Evolutionary conservation across 2,888 invertebrate species (phyloP).

Genomic region (Folsomia candida): DNA sequence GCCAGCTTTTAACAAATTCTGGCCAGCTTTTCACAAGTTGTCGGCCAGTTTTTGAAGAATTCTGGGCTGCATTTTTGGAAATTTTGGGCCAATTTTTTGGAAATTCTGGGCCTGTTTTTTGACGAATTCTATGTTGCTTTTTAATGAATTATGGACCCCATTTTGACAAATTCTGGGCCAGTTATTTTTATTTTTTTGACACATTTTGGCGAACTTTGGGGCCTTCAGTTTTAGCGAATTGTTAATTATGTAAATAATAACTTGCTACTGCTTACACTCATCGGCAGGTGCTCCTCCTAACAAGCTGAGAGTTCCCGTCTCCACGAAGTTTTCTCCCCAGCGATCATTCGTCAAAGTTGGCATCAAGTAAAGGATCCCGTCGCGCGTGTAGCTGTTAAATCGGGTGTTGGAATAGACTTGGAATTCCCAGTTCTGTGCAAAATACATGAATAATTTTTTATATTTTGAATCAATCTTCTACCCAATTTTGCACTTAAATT

Average conservation of each 20-base stretch:
- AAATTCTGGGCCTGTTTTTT: background rate
- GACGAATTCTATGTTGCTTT: too few relatives aligned
- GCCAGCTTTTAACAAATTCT: too few relatives aligned
- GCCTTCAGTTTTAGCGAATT: too few relatives aligned
- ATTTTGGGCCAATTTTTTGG: background rate
- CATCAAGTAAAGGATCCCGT: constrained; percentile 63
- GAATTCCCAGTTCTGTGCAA: constrained; percentile 67
- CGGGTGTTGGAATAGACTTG: constrained; percentile 69
- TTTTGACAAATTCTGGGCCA: background rate
- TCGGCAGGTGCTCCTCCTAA: constrained; percentile 65
- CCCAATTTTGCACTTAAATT: too few relatives aligned
- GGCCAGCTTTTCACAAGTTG: too few relatives aligned
- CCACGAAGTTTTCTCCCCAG: constrained; percentile 56
- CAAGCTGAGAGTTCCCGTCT: constrained; percentile 59
- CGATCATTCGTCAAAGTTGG: constrained; percentile 60
- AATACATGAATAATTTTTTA: background rate
- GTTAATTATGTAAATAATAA: too few relatives aligned
- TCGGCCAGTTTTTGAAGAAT: too few relatives aligned
- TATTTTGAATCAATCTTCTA: background rate
- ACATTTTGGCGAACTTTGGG: too few relatives aligned
- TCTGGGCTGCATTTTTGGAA: too few relatives aligned
- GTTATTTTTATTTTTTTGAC: too few relatives aligned
- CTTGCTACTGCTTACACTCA: constrained; percentile 58
- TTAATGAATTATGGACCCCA: background rate
- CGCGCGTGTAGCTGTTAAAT: constrained; percentile 63